These are phyloP conservation scores for Apostichopus californicus DNA, from an alignment of 35 echinoderm and acorn worm genomes.

Conservation along the genomic window DNA sequence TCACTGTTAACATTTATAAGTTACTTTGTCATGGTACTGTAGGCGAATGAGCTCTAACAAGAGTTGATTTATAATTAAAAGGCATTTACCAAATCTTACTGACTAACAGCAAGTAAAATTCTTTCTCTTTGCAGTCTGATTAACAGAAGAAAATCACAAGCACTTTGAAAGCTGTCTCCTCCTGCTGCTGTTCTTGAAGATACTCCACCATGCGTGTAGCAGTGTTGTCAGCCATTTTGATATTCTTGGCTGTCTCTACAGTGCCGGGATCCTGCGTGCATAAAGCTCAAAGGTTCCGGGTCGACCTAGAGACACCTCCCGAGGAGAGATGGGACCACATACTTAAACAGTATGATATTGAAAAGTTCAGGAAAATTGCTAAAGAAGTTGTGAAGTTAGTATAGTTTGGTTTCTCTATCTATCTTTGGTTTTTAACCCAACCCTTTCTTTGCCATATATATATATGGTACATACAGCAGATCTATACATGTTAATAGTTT, in stretches of 20 bases:
- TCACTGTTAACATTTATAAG: too few species aligned
- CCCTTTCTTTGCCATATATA: too few species aligned
- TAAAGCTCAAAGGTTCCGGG: constrained; percentile 55
- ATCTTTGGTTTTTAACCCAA: too few species aligned
- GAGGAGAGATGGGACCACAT: constrained; percentile 80
- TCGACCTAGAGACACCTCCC: constrained; percentile 75
- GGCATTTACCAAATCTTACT: too few species aligned
- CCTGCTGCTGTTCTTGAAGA: neutral
- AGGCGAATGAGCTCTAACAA: too few species aligned
- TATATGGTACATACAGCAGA: too few species aligned
- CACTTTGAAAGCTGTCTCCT: neutral
- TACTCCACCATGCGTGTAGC: neutral
- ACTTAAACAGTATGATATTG: constrained; percentile 63
- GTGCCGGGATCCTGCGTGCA: constrained; percentile 3
- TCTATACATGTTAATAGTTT: too few species aligned
- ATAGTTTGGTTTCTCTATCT: neutral
- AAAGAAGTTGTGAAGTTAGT: constrained; percentile 55
- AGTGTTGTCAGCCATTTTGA: neutral
- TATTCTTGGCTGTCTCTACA: neutral
- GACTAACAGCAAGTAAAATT: too few species aligned
- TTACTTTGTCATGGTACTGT: too few species aligned
- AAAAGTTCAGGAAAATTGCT: constrained; percentile 3
- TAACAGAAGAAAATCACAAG: neutral
- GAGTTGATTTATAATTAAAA: too few species aligned
- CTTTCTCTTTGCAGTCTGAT: neutral